Evolutionary conservation across 2,797 vertebrate species (phyloP), one percentile per base, ranked within the genome.

Genomic region (Galago senegalensis): DNA sequence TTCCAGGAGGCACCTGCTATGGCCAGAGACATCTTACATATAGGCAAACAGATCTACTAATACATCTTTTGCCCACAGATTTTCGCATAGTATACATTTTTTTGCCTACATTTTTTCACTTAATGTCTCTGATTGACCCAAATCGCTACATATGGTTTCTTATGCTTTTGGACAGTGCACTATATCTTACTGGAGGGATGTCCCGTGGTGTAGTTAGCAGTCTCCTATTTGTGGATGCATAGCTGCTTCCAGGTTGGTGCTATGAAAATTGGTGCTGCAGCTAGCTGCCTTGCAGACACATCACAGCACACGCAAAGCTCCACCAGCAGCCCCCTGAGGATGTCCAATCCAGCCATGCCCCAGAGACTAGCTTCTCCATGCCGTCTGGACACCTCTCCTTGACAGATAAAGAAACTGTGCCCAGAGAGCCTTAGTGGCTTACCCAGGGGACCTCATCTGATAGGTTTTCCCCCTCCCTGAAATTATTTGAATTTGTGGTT

Each of bases 401-500:
- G 34, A 67, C 7, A 23, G 34, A 67, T 56, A 72, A 89, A 79
- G 20, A 76, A 69, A 72, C 7, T 25, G 7, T 65, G 29, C 67
- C 49, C 34, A 69, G 49, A 77, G 43, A 63, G 34, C 27, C 40
- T 73, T 31, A 75, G 73, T n/a, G 20, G 56, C 31, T 92, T 31
- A 81, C 14, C 29, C 60, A 70, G 5, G 20, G 46, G 84, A 0
- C 4, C 21, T 85, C 61, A 63, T 40, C 49, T 80, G 40, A 79
- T 3, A 73, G 27, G 6, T 67, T 65, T 94, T 46, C 80, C 69
- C 20, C 46, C 11, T 88, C 46, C 6, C 21, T 37, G 31, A 18
- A 84, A 75, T 95, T 91, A 88, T 18, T 37, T 56, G 14, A 91
- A 80, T 72, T 73, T 34, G 7, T 17, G 88, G 8, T 75, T 89